Evolutionary conservation across 35 echinoderm and acorn worm genomes (phyloP).

Genomic region (Chiridota heheva): DNA sequence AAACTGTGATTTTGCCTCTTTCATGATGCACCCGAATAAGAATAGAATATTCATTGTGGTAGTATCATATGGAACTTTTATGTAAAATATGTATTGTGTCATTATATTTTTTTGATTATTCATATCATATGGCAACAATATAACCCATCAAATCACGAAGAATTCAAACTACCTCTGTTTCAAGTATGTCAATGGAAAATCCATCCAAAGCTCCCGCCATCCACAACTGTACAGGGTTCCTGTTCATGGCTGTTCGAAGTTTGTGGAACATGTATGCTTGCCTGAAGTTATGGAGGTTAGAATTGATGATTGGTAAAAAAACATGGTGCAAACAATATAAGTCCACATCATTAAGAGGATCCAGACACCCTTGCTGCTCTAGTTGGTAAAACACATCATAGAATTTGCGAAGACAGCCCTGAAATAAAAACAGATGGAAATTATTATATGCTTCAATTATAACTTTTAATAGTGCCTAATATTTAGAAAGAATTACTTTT

Average conservation of each 20-base stretch:
- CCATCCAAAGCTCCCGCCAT: not conserved
- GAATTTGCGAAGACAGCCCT: not conserved
- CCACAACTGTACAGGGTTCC: slow-evolving; percentile 29
- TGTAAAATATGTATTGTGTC: no score
- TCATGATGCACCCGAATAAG: no score
- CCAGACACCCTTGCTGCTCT: slow-evolving; percentile 22
- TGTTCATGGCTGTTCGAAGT: slow-evolving; percentile 20
- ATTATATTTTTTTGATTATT: no score
- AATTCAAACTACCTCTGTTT: not conserved
- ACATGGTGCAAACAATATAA: slow-evolving; percentile 44
- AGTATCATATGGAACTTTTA: no score
- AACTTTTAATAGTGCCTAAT: no score
- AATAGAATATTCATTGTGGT: no score
- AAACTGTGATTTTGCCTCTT: no score
- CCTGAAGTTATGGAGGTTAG: not conserved
- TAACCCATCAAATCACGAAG: no score
- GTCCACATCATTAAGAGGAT: not conserved
- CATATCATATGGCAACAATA: no score
- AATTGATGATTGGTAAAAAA: slow-evolving; percentile 11
- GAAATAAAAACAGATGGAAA: no score
- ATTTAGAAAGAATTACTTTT: no score
- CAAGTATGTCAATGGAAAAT: not conserved
- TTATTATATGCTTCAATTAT: no score
- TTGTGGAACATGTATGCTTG: slow-evolving; percentile 14
- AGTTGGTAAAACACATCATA: slow-evolving; percentile 7